Base-by-base conservation (phyloP, 2,797 vertebrate species). In the Pagetopsis macropterus region DNA sequence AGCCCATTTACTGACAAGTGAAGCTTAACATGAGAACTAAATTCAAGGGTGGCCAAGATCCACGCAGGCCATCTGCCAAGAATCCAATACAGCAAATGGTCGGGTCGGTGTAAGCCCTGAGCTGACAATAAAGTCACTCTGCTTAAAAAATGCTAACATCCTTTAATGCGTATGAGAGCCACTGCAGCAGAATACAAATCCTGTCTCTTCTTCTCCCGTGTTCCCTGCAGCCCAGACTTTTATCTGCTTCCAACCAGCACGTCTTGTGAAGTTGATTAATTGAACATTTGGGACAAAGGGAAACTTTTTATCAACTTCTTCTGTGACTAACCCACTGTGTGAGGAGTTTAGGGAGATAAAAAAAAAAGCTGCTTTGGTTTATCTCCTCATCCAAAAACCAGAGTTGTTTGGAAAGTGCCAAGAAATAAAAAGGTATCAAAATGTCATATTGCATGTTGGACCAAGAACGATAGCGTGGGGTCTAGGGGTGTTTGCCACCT, bases 251-350 rank as follows among this genome's bases (percentile, higher is more conserved):
- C 70, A 80, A 86, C 82, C 81, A 90, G 79, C 81, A 48, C 11
- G 50, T 56, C 81, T 49, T 70, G 83, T 91, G 87, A 93, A 87
- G 84, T 81, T 91, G 87, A 91, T 90, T 92, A 89, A 93, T 87
- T 88, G 85, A 89, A 89, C 82, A 74, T 85, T 76, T 68, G 78
- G 79, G 82, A 89, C 77, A 87, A 91, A 84, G 66, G 37, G 69
- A 79, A 87, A 62, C 90, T 84, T 86, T 87, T 88, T 82, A 81
- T 85, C 77, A 82, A 89, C 82, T 86, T 76, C 81, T 69, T 68
- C 77, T 1, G 15, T 72, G 79, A 76, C 65, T 43, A 65, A 85
- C 67, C 50, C 21, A 1, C 75, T 14, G 58, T 76, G 84, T 58
- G 46, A 46, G 50, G 61, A 84, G 59, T 80, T 75, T 45, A 48